Percentiles rank a stretch among this genome's conserved stretches.
Evolutionary conservation across 37 sponge, comb jelly and placozoan species (phyloP).

Genomic region (Theonella swinhoei): DNA sequence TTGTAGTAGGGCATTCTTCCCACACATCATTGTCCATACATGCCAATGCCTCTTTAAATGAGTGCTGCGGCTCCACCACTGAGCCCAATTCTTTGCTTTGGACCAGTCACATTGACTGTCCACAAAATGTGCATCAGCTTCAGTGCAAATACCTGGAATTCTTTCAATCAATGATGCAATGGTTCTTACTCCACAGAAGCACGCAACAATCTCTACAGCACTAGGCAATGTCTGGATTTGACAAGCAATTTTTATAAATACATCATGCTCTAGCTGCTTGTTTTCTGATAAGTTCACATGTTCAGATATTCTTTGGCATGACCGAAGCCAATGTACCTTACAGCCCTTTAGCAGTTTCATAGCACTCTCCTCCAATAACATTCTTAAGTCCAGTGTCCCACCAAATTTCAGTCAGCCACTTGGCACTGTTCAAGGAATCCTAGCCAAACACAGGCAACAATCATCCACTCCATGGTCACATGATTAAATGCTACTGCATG

Average conservation of each 20-base stretch:
- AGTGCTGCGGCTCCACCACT: constrained; percentile 6
- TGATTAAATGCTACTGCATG: constrained; percentile 33
- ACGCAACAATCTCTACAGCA: not conserved
- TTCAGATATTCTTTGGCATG: constrained; percentile 25
- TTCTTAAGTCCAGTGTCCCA: not conserved
- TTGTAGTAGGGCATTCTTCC: too few species aligned
- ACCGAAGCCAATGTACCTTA: constrained; percentile 4
- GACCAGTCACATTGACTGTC: not conserved
- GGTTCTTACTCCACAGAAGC: not conserved
- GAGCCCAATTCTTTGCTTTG: not conserved
- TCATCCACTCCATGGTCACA: constrained; percentile 30
- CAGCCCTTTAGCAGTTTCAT: constrained; percentile 15
- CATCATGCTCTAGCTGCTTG: not conserved
- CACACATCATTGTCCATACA: not conserved
- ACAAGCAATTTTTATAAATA: constrained; percentile 18
- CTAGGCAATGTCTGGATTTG: too few species aligned
- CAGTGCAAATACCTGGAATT: not conserved
- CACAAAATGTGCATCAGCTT: not conserved
- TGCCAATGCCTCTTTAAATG: constrained; percentile 9
- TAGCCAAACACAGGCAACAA: constrained; percentile 14
- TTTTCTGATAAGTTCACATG: not conserved
- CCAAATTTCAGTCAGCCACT: constrained; percentile 17
- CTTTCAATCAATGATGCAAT: not conserved
- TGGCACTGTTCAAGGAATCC: too few species aligned
- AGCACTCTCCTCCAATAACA: constrained; percentile 17